Conservation (phyloP, 2,888 invertebrate genomes). For the Acanthosepion pharaonis region DNA sequence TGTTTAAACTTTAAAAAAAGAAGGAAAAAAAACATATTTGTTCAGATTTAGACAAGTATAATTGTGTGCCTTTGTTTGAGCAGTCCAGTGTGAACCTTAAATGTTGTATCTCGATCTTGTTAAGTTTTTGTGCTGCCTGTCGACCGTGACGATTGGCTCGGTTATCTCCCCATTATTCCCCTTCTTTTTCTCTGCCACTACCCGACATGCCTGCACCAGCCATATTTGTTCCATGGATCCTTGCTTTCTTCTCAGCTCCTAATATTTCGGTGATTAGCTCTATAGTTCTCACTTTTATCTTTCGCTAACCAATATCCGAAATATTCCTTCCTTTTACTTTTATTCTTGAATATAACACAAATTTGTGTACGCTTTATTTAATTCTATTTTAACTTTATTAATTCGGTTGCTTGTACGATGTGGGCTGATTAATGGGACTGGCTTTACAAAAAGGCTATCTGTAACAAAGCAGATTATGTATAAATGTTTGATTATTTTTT, state of each 20-base stretch:
- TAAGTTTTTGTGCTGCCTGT: not conserved
- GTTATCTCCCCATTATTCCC: not conserved
- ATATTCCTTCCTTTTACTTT: not conserved
- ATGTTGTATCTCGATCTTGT: slow-evolving; percentile 6
- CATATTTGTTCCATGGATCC: not conserved
- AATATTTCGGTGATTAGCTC: not conserved
- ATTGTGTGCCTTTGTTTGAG: not conserved
- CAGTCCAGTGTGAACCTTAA: slow-evolving; percentile 6
- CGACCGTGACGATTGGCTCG: not conserved
- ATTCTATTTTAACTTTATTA: not conserved
- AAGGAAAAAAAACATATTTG: not conserved
- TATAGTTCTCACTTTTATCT: not conserved
- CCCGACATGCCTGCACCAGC: not conserved
- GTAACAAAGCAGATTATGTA: not conserved
- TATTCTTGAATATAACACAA: not conserved
- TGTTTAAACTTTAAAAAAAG: not conserved
- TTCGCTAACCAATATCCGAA: not conserved
- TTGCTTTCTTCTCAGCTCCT: not conserved
- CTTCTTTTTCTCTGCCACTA: not conserved
- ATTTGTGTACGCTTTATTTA: not conserved
- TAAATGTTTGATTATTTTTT: not conserved
- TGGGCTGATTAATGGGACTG: not conserved
- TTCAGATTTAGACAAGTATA: not conserved
- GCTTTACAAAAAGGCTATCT: not conserved
- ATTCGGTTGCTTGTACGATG: not conserved